Evolutionary conservation across 1,140 invertebrate genomes (phyloP).

Genomic region (Fopius arisanus): DNA sequence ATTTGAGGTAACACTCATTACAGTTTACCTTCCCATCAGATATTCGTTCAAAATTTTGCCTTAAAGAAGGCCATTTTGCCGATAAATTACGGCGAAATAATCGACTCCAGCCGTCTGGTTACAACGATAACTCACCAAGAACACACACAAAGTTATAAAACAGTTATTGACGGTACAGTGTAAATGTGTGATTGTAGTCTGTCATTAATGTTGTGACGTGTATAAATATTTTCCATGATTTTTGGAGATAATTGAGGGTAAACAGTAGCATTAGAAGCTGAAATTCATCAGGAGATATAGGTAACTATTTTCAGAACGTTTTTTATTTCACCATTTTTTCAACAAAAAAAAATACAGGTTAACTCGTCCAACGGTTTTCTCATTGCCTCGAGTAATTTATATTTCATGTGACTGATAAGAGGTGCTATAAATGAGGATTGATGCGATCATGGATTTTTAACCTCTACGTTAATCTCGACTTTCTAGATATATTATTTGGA

Average conservation of each 20-base stretch:
- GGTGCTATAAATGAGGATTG: too few relatives aligned
- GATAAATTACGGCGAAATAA: too few relatives aligned
- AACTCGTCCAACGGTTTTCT: too few relatives aligned
- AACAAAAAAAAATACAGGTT: too few relatives aligned
- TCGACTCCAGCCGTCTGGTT: too few relatives aligned
- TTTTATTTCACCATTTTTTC: background rate
- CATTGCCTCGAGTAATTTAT: too few relatives aligned
- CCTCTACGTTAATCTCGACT: background rate
- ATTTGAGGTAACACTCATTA: background rate
- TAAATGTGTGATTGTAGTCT: constrained; percentile 15
- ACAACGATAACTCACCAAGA: background rate
- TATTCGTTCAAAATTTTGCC: too few relatives aligned
- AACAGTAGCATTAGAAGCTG: background rate
- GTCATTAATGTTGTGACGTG: constrained; percentile 61
- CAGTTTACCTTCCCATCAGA: background rate
- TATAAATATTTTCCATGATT: constrained; percentile 48
- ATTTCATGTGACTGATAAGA: too few relatives aligned
- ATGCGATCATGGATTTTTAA: too few relatives aligned
- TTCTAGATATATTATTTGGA: background rate
- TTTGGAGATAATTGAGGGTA: constrained; percentile 32
- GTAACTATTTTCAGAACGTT: background rate
- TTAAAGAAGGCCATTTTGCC: too few relatives aligned
- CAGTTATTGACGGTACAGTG: background rate
- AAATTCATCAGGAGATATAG: background rate
- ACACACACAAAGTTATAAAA: background rate